phyloP scores from a whole-genome alignment of 2,797 vertebrate species.

The Lycodopsis pacificus region DNA sequence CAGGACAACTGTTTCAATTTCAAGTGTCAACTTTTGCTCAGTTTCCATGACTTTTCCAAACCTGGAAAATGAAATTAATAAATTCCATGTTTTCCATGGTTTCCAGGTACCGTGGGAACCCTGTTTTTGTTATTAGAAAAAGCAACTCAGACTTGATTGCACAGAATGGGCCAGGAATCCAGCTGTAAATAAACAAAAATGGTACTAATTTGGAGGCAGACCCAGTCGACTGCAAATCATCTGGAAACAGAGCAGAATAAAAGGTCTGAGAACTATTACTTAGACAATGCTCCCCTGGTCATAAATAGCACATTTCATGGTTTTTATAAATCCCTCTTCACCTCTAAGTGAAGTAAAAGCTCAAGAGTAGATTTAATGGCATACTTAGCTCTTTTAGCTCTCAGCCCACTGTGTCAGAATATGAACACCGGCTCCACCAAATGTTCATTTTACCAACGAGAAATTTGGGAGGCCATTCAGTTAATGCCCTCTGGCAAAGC shows the following conservation, averaged over 20 bases:
- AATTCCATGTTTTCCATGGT: too few relatives aligned
- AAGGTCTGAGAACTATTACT: conserved; percentile 14
- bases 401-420: conserved; percentile 47
- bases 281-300: conserved; percentile 6
- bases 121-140: neutral
- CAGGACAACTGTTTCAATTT: too few relatives aligned
- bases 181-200: conserved; percentile 24
- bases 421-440: conserved; percentile 52
- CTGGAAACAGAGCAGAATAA: conserved; percentile 21
- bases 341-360: conserved; percentile 22
- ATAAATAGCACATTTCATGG: conserved; percentile 22
- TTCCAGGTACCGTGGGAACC: too few relatives aligned
- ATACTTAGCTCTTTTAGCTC: conserved; percentile 36
- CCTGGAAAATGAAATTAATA: too few relatives aligned
- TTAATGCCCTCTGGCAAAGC: conserved; percentile 57
- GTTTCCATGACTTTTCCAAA: too few relatives aligned
- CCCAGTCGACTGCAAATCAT: conserved; percentile 21
- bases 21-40: too few relatives aligned
- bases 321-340: conserved; percentile 38
- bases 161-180: neutral
- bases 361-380: conserved; percentile 47
- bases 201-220: conserved; percentile 8
- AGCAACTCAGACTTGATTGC: neutral
- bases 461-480: conserved; percentile 44
- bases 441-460: conserved; percentile 53